Evolutionary conservation across 2,113 vertebrate species (phyloP).

Genomic region (Proterorhinus semilunaris): DNA sequence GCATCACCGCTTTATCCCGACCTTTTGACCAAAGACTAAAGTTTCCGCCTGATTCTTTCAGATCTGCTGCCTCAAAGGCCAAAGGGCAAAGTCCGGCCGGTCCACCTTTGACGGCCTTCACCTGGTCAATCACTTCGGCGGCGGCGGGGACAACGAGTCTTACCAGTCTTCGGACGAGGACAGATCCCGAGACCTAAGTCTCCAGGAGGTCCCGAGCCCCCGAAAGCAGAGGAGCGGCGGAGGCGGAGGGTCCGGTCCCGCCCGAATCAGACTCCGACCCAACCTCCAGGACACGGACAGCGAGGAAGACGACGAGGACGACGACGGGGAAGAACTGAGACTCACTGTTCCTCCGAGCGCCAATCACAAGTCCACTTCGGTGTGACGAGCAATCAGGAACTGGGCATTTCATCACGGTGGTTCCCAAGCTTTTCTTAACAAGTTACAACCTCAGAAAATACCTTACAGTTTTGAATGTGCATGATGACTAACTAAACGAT

Average conservation of each 20-base stretch:
- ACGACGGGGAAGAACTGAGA: constrained; percentile 68
- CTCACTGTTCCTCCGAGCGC: constrained; percentile 56
- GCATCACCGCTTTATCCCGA: too few species aligned
- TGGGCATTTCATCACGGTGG: constrained; percentile 15
- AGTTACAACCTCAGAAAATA: background rate
- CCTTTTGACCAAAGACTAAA: too few species aligned
- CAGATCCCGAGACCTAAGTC: constrained; percentile 65
- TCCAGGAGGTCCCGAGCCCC: constrained; percentile 15
- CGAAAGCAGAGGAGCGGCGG: constrained; percentile 48
- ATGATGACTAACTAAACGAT: background rate
- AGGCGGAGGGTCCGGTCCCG: constrained; percentile 45
- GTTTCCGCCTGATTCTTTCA: constrained; percentile 2
- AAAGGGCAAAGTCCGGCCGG: constrained; percentile 79
- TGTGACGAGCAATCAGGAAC: constrained; percentile 72
- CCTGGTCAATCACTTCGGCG: constrained; percentile 89
- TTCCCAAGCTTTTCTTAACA: background rate
- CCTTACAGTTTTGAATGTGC: background rate
- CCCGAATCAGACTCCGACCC: constrained; percentile 77
- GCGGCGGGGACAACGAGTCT: constrained; percentile 81
- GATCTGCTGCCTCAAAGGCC: constrained; percentile 81
- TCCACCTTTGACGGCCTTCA: constrained; percentile 93
- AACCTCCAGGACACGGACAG: constrained; percentile 80
- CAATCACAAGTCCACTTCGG: constrained; percentile 85
- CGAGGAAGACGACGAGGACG: constrained; percentile 80
- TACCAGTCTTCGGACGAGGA: constrained; percentile 94